These are phyloP conservation scores for Eriocheir sinensis DNA, from an alignment of 1,140 invertebrate genomes.

Conservation along the genomic window DNA sequence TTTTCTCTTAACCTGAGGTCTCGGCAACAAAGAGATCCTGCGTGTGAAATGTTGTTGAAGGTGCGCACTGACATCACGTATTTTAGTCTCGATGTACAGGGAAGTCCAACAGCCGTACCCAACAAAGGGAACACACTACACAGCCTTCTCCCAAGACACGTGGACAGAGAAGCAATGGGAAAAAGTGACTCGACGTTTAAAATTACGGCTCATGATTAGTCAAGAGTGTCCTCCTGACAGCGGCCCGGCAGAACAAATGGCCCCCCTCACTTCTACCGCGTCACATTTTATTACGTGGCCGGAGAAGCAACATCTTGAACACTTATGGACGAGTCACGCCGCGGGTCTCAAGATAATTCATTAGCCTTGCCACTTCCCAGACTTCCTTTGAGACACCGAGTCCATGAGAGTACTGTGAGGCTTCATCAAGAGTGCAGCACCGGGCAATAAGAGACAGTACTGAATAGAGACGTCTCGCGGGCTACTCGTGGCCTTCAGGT, in stretches of 20 bases:
- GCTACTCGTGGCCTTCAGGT: not conserved
- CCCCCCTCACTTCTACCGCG: not conserved
- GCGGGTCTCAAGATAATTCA: not conserved
- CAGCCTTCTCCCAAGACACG: not conserved
- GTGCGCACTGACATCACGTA: no score
- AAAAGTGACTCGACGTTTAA: not conserved
- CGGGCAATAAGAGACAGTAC: not conserved
- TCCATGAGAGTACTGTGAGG: not conserved
- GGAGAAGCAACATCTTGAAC: not conserved
- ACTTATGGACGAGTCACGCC: not conserved
- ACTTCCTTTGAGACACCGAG: not conserved
- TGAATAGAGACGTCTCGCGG: not conserved
- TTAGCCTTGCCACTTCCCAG: not conserved
- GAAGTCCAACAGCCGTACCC: no score
- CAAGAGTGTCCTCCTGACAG: conserved; percentile 11
- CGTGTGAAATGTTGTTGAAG: no score
- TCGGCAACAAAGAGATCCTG: not conserved
- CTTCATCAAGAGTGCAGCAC: not conserved
- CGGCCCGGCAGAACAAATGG: not conserved
- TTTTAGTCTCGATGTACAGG: not conserved
- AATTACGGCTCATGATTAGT: not conserved
- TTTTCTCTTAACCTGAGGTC: not conserved
- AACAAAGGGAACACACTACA: not conserved
- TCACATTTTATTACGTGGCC: not conserved
- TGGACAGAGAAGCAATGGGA: not conserved